Evolutionary conservation across 2,888 invertebrate genomes (phyloP).

Genomic region (Eilema depressum): DNA sequence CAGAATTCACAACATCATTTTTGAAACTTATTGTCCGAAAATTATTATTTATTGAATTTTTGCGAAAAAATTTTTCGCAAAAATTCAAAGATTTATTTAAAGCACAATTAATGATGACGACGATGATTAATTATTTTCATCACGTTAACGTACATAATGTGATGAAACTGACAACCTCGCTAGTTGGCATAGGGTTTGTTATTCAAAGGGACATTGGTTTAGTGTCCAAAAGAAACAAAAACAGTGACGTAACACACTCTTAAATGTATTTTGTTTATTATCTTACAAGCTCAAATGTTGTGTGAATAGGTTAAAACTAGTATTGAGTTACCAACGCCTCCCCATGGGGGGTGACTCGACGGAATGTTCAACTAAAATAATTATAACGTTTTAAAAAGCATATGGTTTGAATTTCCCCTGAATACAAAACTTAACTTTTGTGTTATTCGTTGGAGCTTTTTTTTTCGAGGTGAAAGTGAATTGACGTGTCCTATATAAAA

Average conservation of each 20-base stretch:
- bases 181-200: not conserved
- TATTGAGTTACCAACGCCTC: slow-evolving; percentile 24
- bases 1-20: not conserved
- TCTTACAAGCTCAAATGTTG: not conserved
- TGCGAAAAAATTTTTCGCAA: too few relatives aligned
- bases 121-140: too few relatives aligned
- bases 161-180: too few relatives aligned
- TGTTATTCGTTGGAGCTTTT: not conserved
- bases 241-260: not conserved
- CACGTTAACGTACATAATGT: too few relatives aligned
- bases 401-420: not conserved
- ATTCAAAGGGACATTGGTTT: not conserved
- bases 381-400: slow-evolving; percentile 2
- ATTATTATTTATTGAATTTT: too few relatives aligned
- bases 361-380: not conserved
- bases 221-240: not conserved
- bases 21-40: too few relatives aligned
- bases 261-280: not conserved
- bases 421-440: not conserved
- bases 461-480: too few relatives aligned
- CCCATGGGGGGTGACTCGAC: slow-evolving; percentile 12
- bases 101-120: too few relatives aligned
- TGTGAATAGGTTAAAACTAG: slow-evolving; percentile 7
- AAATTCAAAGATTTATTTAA: too few relatives aligned
- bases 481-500: too few relatives aligned